phyloP scores from a whole-genome alignment of 2,888 invertebrate genomes.

The Xylota sylvarum region DNA sequence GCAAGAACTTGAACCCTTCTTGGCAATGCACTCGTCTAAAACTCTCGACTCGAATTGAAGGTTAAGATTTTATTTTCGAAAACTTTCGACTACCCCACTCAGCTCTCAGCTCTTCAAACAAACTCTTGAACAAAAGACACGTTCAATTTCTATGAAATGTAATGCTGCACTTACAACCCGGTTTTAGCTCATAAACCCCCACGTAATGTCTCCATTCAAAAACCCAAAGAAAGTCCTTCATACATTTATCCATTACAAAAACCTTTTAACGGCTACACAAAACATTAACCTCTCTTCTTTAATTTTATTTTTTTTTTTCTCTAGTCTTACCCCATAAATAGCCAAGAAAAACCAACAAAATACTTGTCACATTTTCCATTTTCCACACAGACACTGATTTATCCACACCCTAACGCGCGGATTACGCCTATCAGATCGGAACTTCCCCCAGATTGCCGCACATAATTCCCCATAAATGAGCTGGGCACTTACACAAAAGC shows the following conservation, averaged over 20 bases:
- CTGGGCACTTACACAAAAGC: conserved; percentile 31
- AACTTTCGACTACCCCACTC: too few species aligned
- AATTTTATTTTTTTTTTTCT: neutral
- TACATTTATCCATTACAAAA: conserved; percentile 12
- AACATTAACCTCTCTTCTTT: conserved; percentile 3
- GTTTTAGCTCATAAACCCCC: neutral
- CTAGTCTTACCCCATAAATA: neutral
- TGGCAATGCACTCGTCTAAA: too few species aligned
- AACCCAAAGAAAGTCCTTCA: neutral
- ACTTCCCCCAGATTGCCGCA: conserved; percentile 8
- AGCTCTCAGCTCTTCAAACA: too few species aligned
- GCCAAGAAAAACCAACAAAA: too few species aligned
- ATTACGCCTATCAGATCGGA: conserved; percentile 20
- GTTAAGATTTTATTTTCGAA: too few species aligned
- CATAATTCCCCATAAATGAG: conserved; percentile 36
- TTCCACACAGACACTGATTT: conserved; percentile 13
- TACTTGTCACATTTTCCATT: neutral
- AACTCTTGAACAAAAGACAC: too few species aligned
- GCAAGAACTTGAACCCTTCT: too few species aligned
- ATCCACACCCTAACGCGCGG: conserved; percentile 18
- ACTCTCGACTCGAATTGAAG: too few species aligned
- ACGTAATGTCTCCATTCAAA: neutral
- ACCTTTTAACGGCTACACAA: conserved; percentile 19
- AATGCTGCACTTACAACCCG: neutral
- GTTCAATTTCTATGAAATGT: neutral